Evolutionary conservation across 2,797 vertebrate species (phyloP), one percentile per base, ranked within the genome.

Genomic region (Natrix natrix): DNA sequence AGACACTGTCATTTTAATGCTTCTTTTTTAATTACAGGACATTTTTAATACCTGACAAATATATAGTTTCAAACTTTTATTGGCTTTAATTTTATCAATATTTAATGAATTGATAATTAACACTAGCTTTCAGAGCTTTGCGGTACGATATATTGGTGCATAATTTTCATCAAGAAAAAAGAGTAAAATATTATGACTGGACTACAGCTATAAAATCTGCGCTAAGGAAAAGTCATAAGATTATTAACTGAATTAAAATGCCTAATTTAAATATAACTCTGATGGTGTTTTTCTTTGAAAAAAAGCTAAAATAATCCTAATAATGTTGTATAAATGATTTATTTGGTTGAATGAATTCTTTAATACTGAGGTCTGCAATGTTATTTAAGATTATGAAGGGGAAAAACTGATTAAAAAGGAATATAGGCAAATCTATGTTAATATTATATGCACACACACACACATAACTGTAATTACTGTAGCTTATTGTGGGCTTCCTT

Each of bases 61-160:
- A 26, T 96, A 92, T 95, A 94, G 24, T 86, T 93, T 91, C 69
- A 90, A 94, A 92, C 88, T 93, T 92, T 95, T 93, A 69, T 93
- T 86, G 90, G 88, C 90, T 96, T 94, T 96, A 95, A 97, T 96
- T 96, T 95, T 87, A 97, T 96, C 95, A 96, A 95, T 97, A 96
- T 96, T 96, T 97, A 97, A 96, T 96, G 94, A 95, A 96, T 95
- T 86, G 94, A 92, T 96, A 96, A 96, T 97, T 94, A 95, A 92
- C 91, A 90, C 90, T 96, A 88, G 94, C 94, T 93, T 74, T 94
- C 78, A 17, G 92, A 93, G 90, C 89, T 95, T 94, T 91, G 59
- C 88, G 83, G 32, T 95, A 86, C 55, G 22, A 0, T 95, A 93
- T 95, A 92, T 91, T 95, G 87, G 93, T 91, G 66, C 89, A 91